Evolutionary conservation across 2,888 invertebrate species (phyloP), one percentile per base, ranked within the genome.

Genomic region (Cryptophagus acutangulus): DNA sequence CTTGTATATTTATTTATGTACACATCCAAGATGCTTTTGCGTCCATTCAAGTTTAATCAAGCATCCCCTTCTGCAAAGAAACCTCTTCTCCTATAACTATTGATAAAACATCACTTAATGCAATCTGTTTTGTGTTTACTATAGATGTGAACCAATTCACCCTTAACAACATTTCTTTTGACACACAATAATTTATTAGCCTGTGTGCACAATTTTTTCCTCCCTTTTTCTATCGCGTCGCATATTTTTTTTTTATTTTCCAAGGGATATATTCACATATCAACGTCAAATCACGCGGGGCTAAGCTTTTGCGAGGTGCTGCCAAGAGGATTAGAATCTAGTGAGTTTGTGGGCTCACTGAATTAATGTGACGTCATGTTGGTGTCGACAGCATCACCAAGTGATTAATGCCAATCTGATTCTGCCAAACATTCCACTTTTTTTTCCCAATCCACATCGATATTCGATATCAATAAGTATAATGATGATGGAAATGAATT

Each of bases 331-430:
- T n/a, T n/a, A 3, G 26, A 26, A 8, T 6, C 3, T 3, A 26
- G 5, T 26, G 18, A 2, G 17, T 26, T 39, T 33, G 17, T 34
- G 39, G 45, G 39, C 43, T 49, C 49, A 46, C 48, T 41, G 49
- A 54, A 56, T 56, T 55, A 55, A 59, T 59, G 55, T 57, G 54
- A 55, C 55, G 58, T 55, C 55, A 53, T 55, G 55, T 56, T 48
- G 45, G 51, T 48, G 57, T 56, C 58, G 50, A 51, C 54, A 6
- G 5, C 20, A 20, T 20, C 20, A 48, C 48, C 59, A 57, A 55
- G 56, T 57, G 59, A 59, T 59, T 57, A 55, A 59, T 59, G 59
- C 40, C n/a, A n/a, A n/a, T n/a, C n/a, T n/a, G n/a, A n/a, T n/a
- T n/a, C n/a, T n/a, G n/a, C n/a, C n/a, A n/a, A n/a, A n/a, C n/a